Conservation (phyloP, 2,797 vertebrate genomes). For the Parauchenoglanis ngamensis region DNA sequence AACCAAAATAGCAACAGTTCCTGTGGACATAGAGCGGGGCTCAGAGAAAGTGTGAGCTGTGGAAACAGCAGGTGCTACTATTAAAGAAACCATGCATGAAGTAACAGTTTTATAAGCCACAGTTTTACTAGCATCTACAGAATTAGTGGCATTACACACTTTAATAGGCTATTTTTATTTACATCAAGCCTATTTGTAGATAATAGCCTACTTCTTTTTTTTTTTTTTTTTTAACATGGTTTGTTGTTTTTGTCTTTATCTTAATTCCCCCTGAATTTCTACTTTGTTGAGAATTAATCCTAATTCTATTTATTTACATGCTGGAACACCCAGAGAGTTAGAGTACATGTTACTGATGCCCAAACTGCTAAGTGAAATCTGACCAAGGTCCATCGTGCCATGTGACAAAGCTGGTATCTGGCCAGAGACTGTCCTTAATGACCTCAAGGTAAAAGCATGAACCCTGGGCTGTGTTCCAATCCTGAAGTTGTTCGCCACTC, state of each 20-base stretch:
- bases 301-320: background rate
- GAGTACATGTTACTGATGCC: conserved; percentile 14
- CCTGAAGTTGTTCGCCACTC: background rate
- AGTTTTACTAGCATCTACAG: background rate
- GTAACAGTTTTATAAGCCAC: background rate
- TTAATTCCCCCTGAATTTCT: background rate
- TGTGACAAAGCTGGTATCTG: conserved; percentile 24
- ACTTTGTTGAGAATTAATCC: background rate
- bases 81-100: conserved; percentile 11
- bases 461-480: background rate
- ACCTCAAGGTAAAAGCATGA: background rate
- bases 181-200: background rate
- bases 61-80: conserved; percentile 4
- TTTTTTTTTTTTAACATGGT: background rate
- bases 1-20: conserved; percentile 70
- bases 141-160: background rate
- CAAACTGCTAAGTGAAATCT: conserved; percentile 36
- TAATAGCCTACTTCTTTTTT: background rate
- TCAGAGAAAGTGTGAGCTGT: conserved; percentile 28
- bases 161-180: background rate
- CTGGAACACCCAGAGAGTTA: background rate
- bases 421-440: background rate
- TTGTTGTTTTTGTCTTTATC: background rate
- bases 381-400: conserved; percentile 22
- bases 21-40: conserved; percentile 55